phyloP scores from a whole-genome alignment of 2,113 vertebrate species.

The Mixornis gularis region DNA sequence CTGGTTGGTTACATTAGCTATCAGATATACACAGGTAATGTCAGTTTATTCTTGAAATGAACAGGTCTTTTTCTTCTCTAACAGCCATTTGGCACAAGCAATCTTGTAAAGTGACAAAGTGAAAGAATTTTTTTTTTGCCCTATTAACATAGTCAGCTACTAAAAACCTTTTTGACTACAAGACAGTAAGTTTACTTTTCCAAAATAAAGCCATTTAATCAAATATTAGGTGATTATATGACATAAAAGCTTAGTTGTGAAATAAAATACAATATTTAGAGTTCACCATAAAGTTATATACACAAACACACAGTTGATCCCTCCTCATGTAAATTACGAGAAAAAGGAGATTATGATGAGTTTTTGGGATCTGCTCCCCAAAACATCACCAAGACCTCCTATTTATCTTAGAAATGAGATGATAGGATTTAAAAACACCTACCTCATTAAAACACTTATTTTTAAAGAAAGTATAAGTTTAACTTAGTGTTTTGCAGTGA shows the following conservation, averaged over 20 bases:
- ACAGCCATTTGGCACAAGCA: neutral
- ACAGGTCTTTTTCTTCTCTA: neutral
- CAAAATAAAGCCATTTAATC: neutral
- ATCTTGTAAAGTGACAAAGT: neutral
- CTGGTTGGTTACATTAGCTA: neutral
- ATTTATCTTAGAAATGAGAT: neutral
- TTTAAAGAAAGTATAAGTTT: neutral
- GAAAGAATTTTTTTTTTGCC: neutral
- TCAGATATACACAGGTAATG: accelerated
- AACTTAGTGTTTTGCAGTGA: neutral
- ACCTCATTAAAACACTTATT: neutral
- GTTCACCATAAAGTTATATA: neutral
- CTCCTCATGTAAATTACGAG: neutral
- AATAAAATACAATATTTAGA: neutral
- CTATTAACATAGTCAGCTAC: neutral
- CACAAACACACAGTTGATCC: neutral
- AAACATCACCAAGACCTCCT: neutral
- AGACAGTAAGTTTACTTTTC: neutral
- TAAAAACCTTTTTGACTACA: neutral
- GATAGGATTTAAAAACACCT: neutral
- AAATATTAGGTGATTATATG: neutral
- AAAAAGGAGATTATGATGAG: neutral
- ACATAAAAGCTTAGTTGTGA: neutral
- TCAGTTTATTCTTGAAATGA: neutral
- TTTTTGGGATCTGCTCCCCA: neutral